Conservation (phyloP, 2,888 invertebrate genomes). For the Nemapogon koenigi region DNA sequence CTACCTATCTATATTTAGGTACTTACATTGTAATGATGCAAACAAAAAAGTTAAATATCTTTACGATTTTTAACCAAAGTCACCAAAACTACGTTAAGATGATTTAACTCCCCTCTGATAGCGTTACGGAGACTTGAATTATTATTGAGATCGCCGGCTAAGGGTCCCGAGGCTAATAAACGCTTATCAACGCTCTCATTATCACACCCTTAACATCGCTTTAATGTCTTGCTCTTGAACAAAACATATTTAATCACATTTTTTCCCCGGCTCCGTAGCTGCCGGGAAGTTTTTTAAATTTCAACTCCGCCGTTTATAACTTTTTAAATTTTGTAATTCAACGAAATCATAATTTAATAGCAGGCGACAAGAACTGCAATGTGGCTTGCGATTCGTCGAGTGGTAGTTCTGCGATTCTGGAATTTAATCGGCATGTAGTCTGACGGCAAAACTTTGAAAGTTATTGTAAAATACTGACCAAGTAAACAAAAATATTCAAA, state of each 20-base stretch:
- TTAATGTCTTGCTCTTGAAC: slow-evolving; percentile 66
- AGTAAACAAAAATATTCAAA: too few species aligned
- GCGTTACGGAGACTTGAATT: slow-evolving; percentile 31
- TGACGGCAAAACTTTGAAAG: too few species aligned
- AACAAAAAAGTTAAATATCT: too few species aligned
- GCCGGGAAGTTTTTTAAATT: slow-evolving; percentile 34
- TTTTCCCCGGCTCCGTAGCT: slow-evolving; percentile 29
- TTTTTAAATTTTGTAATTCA: slow-evolving; percentile 50
- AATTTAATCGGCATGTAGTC: neutral
- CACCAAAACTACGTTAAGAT: slow-evolving; percentile 56
- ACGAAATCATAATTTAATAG: slow-evolving; percentile 25
- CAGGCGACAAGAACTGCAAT: slow-evolving; percentile 18
- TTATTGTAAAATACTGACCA: too few species aligned
- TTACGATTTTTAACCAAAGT: too few species aligned
- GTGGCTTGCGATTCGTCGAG: neutral
- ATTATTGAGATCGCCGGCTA: slow-evolving; percentile 45
- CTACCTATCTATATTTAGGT: too few species aligned
- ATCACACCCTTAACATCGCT: slow-evolving; percentile 66
- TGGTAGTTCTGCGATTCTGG: neutral
- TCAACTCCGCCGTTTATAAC: slow-evolving; percentile 28
- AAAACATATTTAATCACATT: slow-evolving; percentile 68
- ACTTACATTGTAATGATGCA: too few species aligned
- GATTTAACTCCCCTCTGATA: slow-evolving; percentile 61
- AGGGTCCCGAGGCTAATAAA: slow-evolving; percentile 55
- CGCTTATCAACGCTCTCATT: slow-evolving; percentile 65